Base-by-base conservation (phyloP, 2,888 invertebrate genomes). In the Troides oblongomaculatus region DNA sequence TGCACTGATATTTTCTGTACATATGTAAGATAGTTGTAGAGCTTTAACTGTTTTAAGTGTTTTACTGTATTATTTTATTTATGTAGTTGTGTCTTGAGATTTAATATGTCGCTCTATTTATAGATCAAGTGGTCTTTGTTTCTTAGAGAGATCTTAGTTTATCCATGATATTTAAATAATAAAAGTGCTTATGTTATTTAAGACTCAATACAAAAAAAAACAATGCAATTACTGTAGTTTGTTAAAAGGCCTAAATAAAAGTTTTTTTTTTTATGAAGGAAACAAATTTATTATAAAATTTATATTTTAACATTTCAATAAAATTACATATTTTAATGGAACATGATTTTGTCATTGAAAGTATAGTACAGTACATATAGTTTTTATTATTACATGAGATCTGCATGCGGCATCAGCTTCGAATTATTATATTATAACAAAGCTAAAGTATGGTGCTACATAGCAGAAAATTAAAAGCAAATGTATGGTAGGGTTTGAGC, bases 1-100 rank as follows among this genome's bases (percentile, higher is more conserved):
- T 73, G 70, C 71, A 71, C 71, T 68, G 61, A 71, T 56, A 70
- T 72, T 73, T 68, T 84, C 79, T 90, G 90, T 92, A 91, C 78
- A 90, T 91, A 90, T 91, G 89, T 90, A 89, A 89, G 86, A 86
- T 90, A 90, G 81, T 79, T 84, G 72, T 90, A 89, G 83, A 91
- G 89, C 90, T 91, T 88, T 92, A 90, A 90, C 87, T 89, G 86
- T 89, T 87, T 84, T 90, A 90, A 80, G 78, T 81, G 18, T 70
- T 70, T 83, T 82, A 77, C 78, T 76, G 77, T 79, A 80, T 74
- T 77, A 77, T 80, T 78, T 67, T 84, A 81, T 82, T 84, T 84
- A 82, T 85, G 83, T 82, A 83, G 79, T 84, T 25, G 53, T 83
- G 79, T 84, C 66, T 64, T 56, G 61, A 70, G 81, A 81, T 72